Percentiles rank a stretch among this genome's conserved stretches.
phyloP scores from a whole-genome alignment of 30 jellyfish, hydroid and myxozoan species.

The Pseudorhiza aurosa region DNA sequence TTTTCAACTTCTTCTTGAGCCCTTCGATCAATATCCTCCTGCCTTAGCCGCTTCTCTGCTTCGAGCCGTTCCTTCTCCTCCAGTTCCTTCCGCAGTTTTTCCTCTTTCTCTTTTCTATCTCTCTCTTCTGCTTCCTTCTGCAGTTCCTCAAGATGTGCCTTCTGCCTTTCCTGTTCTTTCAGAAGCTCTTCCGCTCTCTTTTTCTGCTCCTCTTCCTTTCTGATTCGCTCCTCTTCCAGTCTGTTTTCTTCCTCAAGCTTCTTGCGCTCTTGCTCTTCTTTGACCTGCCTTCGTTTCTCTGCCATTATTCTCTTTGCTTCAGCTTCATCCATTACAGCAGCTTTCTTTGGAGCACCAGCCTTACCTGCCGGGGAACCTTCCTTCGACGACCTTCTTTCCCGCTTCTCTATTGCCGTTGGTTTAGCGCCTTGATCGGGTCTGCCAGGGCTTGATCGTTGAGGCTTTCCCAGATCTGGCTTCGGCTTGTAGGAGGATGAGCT shows the following conservation, averaged over 20 bases:
- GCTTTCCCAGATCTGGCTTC: slow-evolving; percentile 7
- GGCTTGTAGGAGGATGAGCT: slow-evolving; percentile 3
- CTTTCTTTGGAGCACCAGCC: slow-evolving; percentile 39
- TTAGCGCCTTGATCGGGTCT: background rate
- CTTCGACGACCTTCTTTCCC: background rate
- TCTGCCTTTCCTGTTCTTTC: slow-evolving; percentile 71
- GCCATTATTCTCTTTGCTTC: slow-evolving; percentile 73
- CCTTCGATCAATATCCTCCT: slow-evolving; percentile 72
- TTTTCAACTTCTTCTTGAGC: slow-evolving; percentile 80
- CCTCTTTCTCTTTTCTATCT: slow-evolving; percentile 66
- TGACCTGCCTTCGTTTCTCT: slow-evolving; percentile 72
- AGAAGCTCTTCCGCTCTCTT: slow-evolving; percentile 40
- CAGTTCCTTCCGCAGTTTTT: slow-evolving; percentile 49
- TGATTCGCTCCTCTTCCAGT: slow-evolving; percentile 60
- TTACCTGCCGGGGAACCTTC: slow-evolving; percentile 16
- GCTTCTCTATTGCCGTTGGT: background rate
- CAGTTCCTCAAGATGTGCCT: slow-evolving; percentile 60
- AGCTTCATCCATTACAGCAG: slow-evolving; percentile 64
- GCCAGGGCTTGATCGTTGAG: slow-evolving; percentile 8
- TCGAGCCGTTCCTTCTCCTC: slow-evolving; percentile 72
- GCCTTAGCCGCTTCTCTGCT: slow-evolving; percentile 67
- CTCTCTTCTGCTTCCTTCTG: slow-evolving; percentile 69
- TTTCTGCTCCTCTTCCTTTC: slow-evolving; percentile 65
- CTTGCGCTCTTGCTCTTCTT: slow-evolving; percentile 63
- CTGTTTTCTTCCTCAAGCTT: slow-evolving; percentile 53